Evolutionary conservation across 2,113 vertebrate species (phyloP), one percentile per base, ranked within the genome.

Genomic region (Vimba vimba): DNA sequence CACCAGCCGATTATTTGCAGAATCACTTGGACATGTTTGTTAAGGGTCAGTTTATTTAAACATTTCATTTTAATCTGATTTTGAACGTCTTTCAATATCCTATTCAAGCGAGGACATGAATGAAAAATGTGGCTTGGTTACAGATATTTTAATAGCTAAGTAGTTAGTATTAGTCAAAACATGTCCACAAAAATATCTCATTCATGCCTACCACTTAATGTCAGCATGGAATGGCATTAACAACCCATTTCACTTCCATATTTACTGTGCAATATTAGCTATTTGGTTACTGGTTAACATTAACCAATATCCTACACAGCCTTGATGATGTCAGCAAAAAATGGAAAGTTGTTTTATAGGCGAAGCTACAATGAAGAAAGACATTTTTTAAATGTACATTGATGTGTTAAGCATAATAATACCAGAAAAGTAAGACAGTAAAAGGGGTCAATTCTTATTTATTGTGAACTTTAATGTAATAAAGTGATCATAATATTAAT

Each of bases 1-100:
- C 64, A 89, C 83, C 88, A 90, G 87, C 43, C 82, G 87, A 83
- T 74, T 90, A 88, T 71, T 91, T 89, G 91, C 86, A 2, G 21
- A 79, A 68, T 82, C 91, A 89, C 90, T 89, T 86, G 69, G 86
- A 82, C 83, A 88, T 66, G 60, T 85, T 85, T 71, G 83, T 89
- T 84, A 33, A 62, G 87, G 85, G 83, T 87, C 75, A 87, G 82
- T 81, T 73, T 52, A 25, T 85, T 74, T 74, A 12, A 30, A 19
- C 4, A 21, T 73, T 36, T 82, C 8, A 43, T 27, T 33, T 76
- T 17, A 8, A 57, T 23, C 17, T 8, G 55, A 23, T 57, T 75
- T 45, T 55, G 21, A 33, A 19, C 0, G 0, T 12, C 39, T 27
- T 80, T 27, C 57, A 80, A 4, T 21, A 10, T 78, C 2, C 52